Evolutionary conservation across 2,797 vertebrate species (phyloP).

Genomic region (Denticeps clupeoides): DNA sequence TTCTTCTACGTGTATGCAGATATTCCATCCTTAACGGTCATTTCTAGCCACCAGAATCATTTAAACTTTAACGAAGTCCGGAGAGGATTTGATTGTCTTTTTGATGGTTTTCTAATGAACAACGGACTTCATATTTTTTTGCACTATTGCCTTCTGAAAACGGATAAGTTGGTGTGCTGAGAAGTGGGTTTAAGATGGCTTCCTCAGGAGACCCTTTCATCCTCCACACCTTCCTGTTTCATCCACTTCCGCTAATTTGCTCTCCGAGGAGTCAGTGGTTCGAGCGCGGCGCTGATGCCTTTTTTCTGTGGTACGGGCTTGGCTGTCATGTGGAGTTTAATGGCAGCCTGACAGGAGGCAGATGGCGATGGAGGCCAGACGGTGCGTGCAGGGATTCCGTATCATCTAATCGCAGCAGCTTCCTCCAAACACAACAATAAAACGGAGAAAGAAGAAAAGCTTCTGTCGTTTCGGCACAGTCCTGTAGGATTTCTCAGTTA

Average conservation of each 20-base stretch:
- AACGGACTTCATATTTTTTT: too few relatives aligned
- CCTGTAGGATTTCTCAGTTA: too few relatives aligned
- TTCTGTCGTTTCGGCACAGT: not conserved
- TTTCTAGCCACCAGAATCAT: too few relatives aligned
- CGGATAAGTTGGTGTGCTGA: too few relatives aligned
- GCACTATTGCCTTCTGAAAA: too few relatives aligned
- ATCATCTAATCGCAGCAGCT: not conserved
- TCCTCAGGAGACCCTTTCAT: conserved; percentile 14
- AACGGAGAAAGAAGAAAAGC: not conserved
- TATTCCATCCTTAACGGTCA: too few relatives aligned
- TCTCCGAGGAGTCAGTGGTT: conserved; percentile 3
- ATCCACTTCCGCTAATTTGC: not conserved
- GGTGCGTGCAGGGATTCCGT: not conserved
- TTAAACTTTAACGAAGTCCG: too few relatives aligned
- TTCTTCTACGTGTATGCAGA: too few relatives aligned
- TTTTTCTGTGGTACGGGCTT: not conserved
- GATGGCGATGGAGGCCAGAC: conserved; percentile 1
- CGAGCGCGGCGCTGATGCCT: too few relatives aligned
- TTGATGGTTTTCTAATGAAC: too few relatives aligned
- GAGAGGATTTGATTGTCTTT: too few relatives aligned
- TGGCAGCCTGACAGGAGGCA: not conserved
- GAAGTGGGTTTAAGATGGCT: conserved; percentile 9
- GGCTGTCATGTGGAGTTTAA: too few relatives aligned
- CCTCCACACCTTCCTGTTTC: not conserved
- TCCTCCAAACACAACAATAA: not conserved